Percentiles rank a stretch among this genome's conserved stretches.
These are phyloP conservation scores for Callorhinus ursinus DNA, from an alignment of 2,113 vertebrate genomes.

Conservation along the genomic window DNA sequence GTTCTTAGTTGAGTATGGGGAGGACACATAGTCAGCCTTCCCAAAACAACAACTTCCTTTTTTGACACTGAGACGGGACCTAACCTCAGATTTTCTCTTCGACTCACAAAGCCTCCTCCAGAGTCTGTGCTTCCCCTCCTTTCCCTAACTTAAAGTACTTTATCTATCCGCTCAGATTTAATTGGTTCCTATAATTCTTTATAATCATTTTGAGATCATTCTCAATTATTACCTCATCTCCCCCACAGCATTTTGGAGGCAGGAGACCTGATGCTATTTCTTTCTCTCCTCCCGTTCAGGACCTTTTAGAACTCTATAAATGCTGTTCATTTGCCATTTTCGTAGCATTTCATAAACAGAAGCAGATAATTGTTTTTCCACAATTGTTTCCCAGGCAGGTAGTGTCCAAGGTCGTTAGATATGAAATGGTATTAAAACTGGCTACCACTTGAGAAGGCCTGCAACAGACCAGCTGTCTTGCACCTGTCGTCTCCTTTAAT, in stretches of 20 bases:
- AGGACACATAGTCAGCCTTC: constrained; percentile 39
- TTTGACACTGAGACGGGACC: constrained; percentile 20
- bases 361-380: neutral
- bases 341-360: constrained; percentile 6
- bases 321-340: neutral
- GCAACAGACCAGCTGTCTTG: neutral
- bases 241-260: neutral
- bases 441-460: neutral
- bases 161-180: neutral
- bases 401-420: neutral
- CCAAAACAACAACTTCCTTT: constrained; percentile 62
- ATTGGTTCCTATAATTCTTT: neutral
- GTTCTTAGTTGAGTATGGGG: constrained; percentile 32
- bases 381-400: constrained; percentile 22
- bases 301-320: neutral
- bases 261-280: neutral
- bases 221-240: neutral
- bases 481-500: neutral
- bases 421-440: neutral
- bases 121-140: neutral
- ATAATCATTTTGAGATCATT: neutral
- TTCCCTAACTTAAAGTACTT: neutral
- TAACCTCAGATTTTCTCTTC: constrained; percentile 52
- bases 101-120: neutral
- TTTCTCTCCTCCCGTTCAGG: constrained; percentile 36